These are phyloP conservation scores for Monoplex corrugatus DNA, from an alignment of 2,888 invertebrate species.

Conservation along the genomic window DNA sequence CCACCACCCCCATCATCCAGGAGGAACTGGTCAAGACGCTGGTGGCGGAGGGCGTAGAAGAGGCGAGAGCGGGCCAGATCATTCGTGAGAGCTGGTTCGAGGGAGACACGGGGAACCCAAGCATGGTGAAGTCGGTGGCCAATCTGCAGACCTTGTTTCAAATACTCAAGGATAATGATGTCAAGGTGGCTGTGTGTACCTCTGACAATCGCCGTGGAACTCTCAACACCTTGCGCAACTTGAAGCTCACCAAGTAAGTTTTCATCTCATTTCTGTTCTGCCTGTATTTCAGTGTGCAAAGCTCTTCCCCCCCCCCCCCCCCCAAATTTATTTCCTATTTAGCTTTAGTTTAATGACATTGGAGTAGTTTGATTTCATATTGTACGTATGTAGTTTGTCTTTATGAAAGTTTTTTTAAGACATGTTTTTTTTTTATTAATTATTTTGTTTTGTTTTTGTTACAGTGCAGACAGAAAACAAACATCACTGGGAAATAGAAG, in stretches of 20 bases:
- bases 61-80: conserved; percentile 65
- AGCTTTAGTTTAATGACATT: too few relatives aligned
- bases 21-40: conserved; percentile 62
- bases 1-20: conserved; percentile 74
- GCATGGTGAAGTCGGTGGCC: conserved; percentile 78
- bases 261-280: too few relatives aligned
- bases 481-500: too few relatives aligned
- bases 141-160: conserved; percentile 80
- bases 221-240: conserved; percentile 63
- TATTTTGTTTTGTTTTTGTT: too few relatives aligned
- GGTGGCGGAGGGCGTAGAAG: conserved; percentile 45
- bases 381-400: too few relatives aligned
- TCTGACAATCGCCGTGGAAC: conserved; percentile 80
- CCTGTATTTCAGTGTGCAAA: too few relatives aligned
- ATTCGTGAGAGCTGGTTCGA: conserved; percentile 76
- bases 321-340: too few relatives aligned
- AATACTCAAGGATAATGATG: conserved; percentile 77
- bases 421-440: too few relatives aligned
- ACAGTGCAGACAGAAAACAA: too few relatives aligned
- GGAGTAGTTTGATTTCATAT: too few relatives aligned
- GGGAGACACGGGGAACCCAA: conserved; percentile 72
- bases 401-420: too few relatives aligned
- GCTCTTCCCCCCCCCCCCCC: too few relatives aligned
- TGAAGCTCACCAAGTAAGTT: conserved; percentile 66
- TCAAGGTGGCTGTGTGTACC: conserved; percentile 82